phyloP scores from a whole-genome alignment of 2,888 invertebrate species.

The Eubasilissa splendida region DNA sequence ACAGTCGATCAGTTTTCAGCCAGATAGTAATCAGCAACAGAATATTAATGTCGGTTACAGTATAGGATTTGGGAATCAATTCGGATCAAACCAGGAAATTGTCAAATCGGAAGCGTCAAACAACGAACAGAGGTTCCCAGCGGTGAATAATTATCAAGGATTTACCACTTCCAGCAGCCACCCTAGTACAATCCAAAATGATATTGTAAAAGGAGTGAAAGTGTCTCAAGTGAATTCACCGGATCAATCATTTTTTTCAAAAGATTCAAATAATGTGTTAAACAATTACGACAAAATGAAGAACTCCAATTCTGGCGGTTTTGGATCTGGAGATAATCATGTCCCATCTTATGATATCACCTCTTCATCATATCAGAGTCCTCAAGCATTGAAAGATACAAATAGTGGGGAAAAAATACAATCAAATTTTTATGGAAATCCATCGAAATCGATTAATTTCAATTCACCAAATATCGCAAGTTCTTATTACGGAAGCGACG shows the following conservation, averaged over 20 bases:
- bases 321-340: constrained; percentile 26
- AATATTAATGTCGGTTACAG: constrained; percentile 58
- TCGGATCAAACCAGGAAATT: constrained; percentile 27
- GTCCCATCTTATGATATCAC: constrained; percentile 11
- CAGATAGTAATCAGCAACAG: constrained; percentile 66
- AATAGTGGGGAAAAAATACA: constrained; percentile 41
- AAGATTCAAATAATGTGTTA: constrained; percentile 47
- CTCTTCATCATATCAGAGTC: constrained; percentile 43
- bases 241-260: constrained; percentile 46
- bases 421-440: constrained; percentile 30
- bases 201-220: constrained; percentile 56
- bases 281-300: constrained; percentile 41
- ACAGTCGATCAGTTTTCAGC: constrained; percentile 65
- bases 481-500: constrained; percentile 43
- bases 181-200: constrained; percentile 41
- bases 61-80: constrained; percentile 59
- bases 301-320: not conserved
- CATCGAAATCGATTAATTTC: constrained; percentile 20
- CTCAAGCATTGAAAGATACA: constrained; percentile 40
- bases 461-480: not conserved
- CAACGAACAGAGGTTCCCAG: constrained; percentile 48
- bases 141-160: constrained; percentile 34
- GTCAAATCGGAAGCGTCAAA: constrained; percentile 29
- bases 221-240: constrained; percentile 52
- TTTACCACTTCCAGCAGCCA: constrained; percentile 48